phyloP scores from a whole-genome alignment of 1,140 invertebrate species.

The Aleiodes sp. region DNA sequence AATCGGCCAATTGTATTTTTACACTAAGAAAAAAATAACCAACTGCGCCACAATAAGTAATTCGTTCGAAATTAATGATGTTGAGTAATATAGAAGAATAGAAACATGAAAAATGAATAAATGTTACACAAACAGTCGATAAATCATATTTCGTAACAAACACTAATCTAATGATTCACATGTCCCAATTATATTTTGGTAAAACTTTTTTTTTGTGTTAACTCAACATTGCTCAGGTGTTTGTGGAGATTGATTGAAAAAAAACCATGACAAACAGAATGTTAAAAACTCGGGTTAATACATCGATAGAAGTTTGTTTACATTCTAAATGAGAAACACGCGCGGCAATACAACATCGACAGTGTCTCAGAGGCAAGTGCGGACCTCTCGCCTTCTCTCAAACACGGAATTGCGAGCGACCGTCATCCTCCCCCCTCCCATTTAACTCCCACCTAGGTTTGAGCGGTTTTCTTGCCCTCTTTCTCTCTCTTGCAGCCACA shows the following conservation, averaged over 20 bases:
- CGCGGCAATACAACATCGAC: constrained; percentile 20
- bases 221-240: too few species aligned
- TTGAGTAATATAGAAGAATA: too few species aligned
- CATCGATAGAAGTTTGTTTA: constrained; percentile 34
- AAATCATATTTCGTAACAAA: too few species aligned
- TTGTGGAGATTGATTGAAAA: neutral
- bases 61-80: neutral
- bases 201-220: too few species aligned
- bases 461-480: constrained; percentile 15
- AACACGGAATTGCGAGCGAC: constrained; percentile 40
- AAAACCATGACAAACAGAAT: neutral
- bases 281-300: constrained; percentile 26
- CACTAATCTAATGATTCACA: too few species aligned
- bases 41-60: neutral
- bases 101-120: neutral
- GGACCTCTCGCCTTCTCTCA: constrained; percentile 33
- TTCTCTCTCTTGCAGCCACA: constrained; percentile 27
- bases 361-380: constrained; percentile 44
- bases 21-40: too few species aligned
- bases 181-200: too few species aligned
- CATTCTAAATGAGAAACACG: constrained; percentile 31
- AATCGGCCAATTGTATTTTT: neutral
- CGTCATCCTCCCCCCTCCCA: neutral
- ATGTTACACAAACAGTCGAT: neutral
- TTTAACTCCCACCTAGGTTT: neutral